Evolutionary conservation across 2,113 vertebrate genomes (phyloP).

Genomic region (Halcyon malimbica): DNA sequence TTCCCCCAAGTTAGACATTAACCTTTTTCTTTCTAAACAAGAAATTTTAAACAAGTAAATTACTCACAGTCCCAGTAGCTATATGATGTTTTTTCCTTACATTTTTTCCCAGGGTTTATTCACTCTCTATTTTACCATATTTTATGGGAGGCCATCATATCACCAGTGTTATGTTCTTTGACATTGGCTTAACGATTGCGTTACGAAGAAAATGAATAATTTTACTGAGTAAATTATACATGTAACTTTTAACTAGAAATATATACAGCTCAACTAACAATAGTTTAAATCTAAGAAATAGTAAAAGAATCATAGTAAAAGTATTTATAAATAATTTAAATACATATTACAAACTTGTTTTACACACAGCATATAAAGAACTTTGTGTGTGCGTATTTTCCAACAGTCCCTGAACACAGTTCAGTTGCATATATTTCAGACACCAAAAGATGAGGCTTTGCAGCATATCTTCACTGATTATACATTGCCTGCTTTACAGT

Average conservation of each 20-base stretch:
- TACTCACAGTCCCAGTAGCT: background rate
- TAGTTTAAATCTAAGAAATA: background rate
- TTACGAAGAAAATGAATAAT: background rate
- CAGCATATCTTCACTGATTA: background rate
- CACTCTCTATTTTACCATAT: background rate
- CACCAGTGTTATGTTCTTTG: background rate
- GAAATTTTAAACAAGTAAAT: background rate
- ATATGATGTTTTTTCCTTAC: background rate
- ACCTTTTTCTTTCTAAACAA: slow-evolving; percentile 1
- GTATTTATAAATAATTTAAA: background rate
- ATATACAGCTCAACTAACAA: background rate
- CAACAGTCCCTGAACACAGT: background rate
- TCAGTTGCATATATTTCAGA: background rate
- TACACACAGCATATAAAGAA: background rate
- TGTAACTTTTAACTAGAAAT: background rate
- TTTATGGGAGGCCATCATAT: background rate
- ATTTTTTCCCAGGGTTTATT: background rate
- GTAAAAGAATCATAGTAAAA: background rate
- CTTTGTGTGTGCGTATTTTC: background rate
- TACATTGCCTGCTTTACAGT: background rate
- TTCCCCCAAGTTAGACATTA: slow-evolving; percentile 15
- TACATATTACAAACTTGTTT: background rate
- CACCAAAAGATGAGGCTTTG: background rate
- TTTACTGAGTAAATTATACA: background rate
- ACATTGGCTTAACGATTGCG: background rate